These are phyloP conservation scores for Pteruthius melanotis DNA, from an alignment of 2,113 vertebrate species.

Conservation along the genomic window DNA sequence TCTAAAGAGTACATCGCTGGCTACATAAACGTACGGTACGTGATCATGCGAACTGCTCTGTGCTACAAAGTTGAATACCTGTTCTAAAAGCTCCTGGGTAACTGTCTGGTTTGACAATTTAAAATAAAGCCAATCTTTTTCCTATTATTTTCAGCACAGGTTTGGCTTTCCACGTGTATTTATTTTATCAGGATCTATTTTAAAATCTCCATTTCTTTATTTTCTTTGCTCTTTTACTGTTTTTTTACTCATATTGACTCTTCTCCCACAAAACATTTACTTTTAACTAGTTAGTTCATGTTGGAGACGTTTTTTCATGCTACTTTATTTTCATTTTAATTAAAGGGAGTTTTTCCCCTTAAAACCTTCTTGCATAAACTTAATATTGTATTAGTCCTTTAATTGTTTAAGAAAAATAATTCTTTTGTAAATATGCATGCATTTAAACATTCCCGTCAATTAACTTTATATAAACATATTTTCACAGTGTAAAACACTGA, in stretches of 20 bases:
- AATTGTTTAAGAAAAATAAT: not conserved
- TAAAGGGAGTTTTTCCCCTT: not conserved
- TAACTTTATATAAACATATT: not conserved
- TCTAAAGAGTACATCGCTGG: fast-evolving
- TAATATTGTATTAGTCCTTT: not conserved
- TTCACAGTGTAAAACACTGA: not conserved
- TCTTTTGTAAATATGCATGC: not conserved
- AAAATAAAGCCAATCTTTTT: not conserved
- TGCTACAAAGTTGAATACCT: not conserved
- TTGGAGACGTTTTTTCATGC: not conserved
- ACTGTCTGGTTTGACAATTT: not conserved
- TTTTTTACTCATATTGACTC: not conserved
- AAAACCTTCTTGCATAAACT: not conserved
- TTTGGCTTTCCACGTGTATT: not conserved
- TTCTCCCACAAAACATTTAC: not conserved
- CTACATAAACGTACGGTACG: not conserved
- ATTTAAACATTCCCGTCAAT: not conserved
- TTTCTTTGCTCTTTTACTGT: not conserved
- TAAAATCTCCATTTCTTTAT: not conserved
- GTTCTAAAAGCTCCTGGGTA: not conserved
- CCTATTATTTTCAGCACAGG: not conserved
- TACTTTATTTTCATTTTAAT: not conserved
- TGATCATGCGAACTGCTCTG: not conserved
- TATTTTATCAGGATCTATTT: not conserved
- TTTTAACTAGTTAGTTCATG: not conserved